phyloP scores from a whole-genome alignment of 2,888 invertebrate species.

The Protodeltote pygarga region DNA sequence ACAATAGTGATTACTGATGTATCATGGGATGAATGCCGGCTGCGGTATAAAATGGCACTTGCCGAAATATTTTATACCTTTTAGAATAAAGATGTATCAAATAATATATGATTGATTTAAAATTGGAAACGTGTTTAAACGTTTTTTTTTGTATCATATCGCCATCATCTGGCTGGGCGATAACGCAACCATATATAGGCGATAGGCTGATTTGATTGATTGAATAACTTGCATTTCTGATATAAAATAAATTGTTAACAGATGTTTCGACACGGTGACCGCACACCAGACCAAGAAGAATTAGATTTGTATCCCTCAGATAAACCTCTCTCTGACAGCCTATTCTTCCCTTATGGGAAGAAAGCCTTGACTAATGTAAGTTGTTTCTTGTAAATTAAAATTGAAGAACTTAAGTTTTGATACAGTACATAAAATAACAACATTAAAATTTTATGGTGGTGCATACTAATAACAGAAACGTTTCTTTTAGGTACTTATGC shows the following conservation, averaged over 20 bases:
- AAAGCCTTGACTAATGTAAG: slow-evolving; percentile 89
- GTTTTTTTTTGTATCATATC: too few species aligned
- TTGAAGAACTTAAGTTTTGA: too few species aligned
- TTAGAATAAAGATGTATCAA: not conserved
- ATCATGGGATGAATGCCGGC: slow-evolving; percentile 12
- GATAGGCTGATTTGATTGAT: too few species aligned
- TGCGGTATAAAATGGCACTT: slow-evolving; percentile 6
- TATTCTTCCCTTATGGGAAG: slow-evolving; percentile 88
- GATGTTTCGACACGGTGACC: slow-evolving; percentile 91
- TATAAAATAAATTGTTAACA: slow-evolving; percentile 55
- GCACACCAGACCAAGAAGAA: slow-evolving; percentile 88
- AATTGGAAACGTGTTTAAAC: too few species aligned
- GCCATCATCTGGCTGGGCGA: too few species aligned
- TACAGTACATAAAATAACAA: not conserved
- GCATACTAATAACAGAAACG: not conserved
- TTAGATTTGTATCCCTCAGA: slow-evolving; percentile 84
- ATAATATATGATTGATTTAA: too few species aligned
- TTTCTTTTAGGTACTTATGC: not conserved
- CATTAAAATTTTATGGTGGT: not conserved
- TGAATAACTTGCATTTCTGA: too few species aligned
- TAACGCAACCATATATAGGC: too few species aligned
- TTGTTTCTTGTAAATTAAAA: too few species aligned
- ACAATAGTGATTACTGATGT: slow-evolving; percentile 33
- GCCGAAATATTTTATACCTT: slow-evolving; percentile 17
- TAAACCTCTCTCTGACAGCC: slow-evolving; percentile 58